Evolutionary conservation across 2,797 vertebrate genomes (phyloP).

Genomic region (Triplophysa bombifrons): DNA sequence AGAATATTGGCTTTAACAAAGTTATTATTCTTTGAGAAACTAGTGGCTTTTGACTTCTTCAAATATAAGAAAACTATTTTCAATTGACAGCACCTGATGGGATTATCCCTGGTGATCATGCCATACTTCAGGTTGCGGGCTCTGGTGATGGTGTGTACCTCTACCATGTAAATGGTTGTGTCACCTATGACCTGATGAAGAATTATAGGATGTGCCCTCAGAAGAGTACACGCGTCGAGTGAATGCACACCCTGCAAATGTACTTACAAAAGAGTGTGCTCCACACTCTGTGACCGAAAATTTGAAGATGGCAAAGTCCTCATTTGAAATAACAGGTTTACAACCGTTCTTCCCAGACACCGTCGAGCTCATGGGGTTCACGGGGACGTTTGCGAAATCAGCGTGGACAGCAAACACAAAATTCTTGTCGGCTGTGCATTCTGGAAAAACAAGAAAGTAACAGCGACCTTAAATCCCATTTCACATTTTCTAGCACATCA

Average conservation of each 20-base stretch:
- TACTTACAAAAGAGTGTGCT: slow-evolving; percentile 68
- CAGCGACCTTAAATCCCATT: no score
- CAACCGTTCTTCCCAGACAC: slow-evolving; percentile 61
- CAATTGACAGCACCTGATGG: slow-evolving; percentile 61
- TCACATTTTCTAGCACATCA: no score
- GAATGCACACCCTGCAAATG: neutral
- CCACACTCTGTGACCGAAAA: slow-evolving; percentile 72
- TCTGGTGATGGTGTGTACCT: slow-evolving; percentile 63
- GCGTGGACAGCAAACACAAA: slow-evolving; percentile 71
- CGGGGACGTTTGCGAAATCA: slow-evolving; percentile 39
- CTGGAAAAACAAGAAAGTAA: slow-evolving; percentile 50
- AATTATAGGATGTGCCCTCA: neutral
- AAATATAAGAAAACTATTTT: no score
- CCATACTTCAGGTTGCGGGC: slow-evolving; percentile 72
- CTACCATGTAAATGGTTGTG: slow-evolving; percentile 66
- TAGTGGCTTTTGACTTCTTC: no score
- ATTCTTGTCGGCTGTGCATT: slow-evolving; percentile 67
- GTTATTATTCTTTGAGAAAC: neutral
- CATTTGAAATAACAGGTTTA: slow-evolving; percentile 63
- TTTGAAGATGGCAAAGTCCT: slow-evolving; percentile 68
- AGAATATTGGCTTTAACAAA: neutral
- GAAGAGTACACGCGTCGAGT: fast-evolving
- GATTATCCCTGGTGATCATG: slow-evolving; percentile 66
- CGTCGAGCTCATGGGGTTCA: slow-evolving; percentile 62
- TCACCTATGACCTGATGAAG: slow-evolving; percentile 64